These are phyloP conservation scores for Drosophila littoralis DNA, from an alignment of 1,140 invertebrate species.

Conservation along the genomic window DNA sequence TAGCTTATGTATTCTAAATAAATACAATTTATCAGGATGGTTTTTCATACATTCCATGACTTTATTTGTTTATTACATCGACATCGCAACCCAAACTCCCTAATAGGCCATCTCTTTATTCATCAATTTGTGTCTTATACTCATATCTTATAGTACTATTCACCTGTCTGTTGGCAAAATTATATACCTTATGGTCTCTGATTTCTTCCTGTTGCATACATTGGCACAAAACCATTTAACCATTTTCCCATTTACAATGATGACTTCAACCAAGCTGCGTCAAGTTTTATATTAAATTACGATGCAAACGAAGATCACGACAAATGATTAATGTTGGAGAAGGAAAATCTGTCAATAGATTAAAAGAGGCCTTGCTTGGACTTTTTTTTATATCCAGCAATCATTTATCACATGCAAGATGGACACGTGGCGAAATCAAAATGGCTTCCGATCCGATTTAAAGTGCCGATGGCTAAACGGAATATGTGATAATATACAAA, in stretches of 20 bases:
- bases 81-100: too few relatives aligned
- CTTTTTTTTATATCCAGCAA: conserved; percentile 66
- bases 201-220: too few relatives aligned
- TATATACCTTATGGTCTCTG: not conserved
- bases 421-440: conserved; percentile 17
- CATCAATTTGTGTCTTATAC: too few relatives aligned
- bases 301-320: conserved; percentile 51
- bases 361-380: conserved; percentile 66
- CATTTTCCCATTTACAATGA: too few relatives aligned
- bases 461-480: conserved; percentile 44
- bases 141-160: too few relatives aligned
- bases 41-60: too few relatives aligned
- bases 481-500: conserved; percentile 66
- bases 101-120: too few relatives aligned
- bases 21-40: too few relatives aligned
- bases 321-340: conserved; percentile 73
- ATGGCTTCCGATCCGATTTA: conserved; percentile 6
- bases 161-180: not conserved
- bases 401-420: conserved; percentile 70
- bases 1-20: too few relatives aligned
- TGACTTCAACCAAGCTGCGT: conserved; percentile 4
- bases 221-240: too few relatives aligned
- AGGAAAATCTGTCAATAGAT: conserved; percentile 72
- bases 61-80: too few relatives aligned
- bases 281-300: conserved; percentile 38